Evolutionary conservation across 2,113 vertebrate species (phyloP).

Genomic region (Tachysurus fulvidraco): DNA sequence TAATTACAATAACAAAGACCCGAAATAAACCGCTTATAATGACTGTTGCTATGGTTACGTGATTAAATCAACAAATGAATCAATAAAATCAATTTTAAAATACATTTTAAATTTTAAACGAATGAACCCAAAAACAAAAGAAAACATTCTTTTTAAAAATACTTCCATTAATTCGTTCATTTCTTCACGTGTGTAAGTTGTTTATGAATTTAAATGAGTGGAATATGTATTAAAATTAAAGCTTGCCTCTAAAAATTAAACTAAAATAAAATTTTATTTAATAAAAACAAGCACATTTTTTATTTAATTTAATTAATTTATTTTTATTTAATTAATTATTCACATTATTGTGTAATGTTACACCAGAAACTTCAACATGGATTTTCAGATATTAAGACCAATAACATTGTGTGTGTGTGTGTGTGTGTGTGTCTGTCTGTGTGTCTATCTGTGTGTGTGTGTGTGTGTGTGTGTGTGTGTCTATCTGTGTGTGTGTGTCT

Average conservation of each 20-base stretch:
- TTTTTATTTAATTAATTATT: not conserved
- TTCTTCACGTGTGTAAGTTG: too few relatives aligned
- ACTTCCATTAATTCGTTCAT: too few relatives aligned
- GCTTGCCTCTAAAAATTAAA: not conserved
- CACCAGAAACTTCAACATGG: not conserved
- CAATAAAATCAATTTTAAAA: not conserved
- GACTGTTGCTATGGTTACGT: not conserved
- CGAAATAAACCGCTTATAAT: not conserved
- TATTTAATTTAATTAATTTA: not conserved
- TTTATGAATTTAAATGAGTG: too few relatives aligned
- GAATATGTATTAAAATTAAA: not conserved
- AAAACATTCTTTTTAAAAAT: too few relatives aligned
- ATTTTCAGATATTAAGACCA: not conserved
- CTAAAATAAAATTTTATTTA: not conserved
- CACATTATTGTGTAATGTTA: not conserved
- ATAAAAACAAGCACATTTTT: not conserved
- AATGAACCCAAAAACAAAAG: not conserved
- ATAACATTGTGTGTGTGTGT: not conserved
- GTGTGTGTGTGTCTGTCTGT: too few relatives aligned
- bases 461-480: too few relatives aligned
- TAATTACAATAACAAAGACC: not conserved
- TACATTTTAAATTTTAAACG: not conserved
- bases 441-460: too few relatives aligned
- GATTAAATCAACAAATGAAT: not conserved
- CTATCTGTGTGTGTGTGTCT: too few relatives aligned